A percentile compares a stretch with the other conserved stretches of the same genome.
Evolutionary conservation across 2,113 vertebrate genomes (phyloP).

Genomic region (Oreochromis tanganicae): DNA sequence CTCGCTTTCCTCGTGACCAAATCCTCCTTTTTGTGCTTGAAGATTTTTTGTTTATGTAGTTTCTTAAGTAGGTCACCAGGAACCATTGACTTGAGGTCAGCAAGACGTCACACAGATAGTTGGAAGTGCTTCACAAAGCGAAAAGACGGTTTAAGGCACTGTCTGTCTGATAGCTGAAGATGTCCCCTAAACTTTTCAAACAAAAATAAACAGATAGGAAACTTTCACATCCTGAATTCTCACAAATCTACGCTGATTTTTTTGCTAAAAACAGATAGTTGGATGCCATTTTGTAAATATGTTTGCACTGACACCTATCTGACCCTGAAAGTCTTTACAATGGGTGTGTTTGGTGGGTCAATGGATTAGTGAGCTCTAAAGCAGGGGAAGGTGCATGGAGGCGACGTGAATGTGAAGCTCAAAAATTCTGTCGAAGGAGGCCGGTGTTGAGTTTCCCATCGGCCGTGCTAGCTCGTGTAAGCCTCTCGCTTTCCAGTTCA

Average conservation of each 20-base stretch:
- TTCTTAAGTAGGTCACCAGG: constrained; percentile 75
- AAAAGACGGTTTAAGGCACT: background rate
- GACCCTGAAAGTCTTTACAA: background rate
- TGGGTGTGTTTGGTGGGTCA: background rate
- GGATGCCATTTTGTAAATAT: background rate
- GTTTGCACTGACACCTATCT: background rate
- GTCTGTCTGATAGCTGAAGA: background rate
- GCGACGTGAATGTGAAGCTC: constrained; percentile 5
- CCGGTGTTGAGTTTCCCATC: constrained; percentile 56
- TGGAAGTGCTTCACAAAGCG: constrained; percentile 23
- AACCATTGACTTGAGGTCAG: constrained; percentile 68
- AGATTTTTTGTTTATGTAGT: constrained; percentile 71
- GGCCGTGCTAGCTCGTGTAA: constrained; percentile 1
- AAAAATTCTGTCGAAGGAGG: constrained; percentile 26
- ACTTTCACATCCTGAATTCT: background rate
- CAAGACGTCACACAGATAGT: constrained; percentile 28
- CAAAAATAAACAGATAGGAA: background rate
- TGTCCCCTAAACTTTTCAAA: background rate
- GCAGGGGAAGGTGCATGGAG: background rate
- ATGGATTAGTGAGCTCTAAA: constrained; percentile 3
- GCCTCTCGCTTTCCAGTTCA: constrained; percentile 51
- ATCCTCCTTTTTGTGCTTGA: constrained; percentile 55
- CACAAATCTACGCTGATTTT: background rate
- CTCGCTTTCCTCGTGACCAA: background rate
- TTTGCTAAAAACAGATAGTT: background rate